Evolutionary conservation across 2,888 invertebrate genomes (phyloP), one percentile per base, ranked within the genome.

Genomic region (Imbricaverruca yamaguchii): DNA sequence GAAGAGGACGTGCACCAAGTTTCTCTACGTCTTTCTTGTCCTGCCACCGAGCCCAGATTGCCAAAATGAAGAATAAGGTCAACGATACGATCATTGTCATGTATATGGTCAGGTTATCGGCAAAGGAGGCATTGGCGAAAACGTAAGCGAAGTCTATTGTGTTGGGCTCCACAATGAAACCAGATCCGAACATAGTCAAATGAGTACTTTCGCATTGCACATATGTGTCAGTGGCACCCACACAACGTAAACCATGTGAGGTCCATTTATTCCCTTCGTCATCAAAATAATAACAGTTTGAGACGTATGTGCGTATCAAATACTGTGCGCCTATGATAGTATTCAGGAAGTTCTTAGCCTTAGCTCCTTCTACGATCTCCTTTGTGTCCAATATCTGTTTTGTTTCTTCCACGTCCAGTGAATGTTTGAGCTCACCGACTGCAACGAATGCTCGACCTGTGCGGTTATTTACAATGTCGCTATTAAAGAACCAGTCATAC

Each of bases 81-180:
- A 85, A 83, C 7, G 87, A 86, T 23, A 88, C 84, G 39, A 89
- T 88, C 81, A 88, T 85, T 0, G 88, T 88, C 63, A 87, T 83
- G 85, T 89, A 89, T 63, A 89, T 86, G 6, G 88, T 88, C 6
- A 88, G 86, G 84, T 89, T 89, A 83, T 87, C 87, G 65, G 84
- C 83, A 85, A 89, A 89, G 82, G 86, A 87, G 25, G 85, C 84
- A 84, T 89, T 87, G 59, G 86, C 85, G 82, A 89, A 88, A 12
- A 89, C 88, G 83, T 87, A 89, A 83, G 86, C 85, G 85, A 88
- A 89, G 85, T 89, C 87, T 18, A 89, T 87, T 21, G 87, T 86
- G 84, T 89, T 89, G 2, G 89, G 89, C 23, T 86, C 86, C 0
- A 89, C 87, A n/a, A 87, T 86, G 85, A 88, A 87, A 39, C 88